Percentiles rank a stretch among this genome's conserved stretches.
Conservation (phyloP, 2,113 vertebrate species). For the Epinephelus lanceolatus region DNA sequence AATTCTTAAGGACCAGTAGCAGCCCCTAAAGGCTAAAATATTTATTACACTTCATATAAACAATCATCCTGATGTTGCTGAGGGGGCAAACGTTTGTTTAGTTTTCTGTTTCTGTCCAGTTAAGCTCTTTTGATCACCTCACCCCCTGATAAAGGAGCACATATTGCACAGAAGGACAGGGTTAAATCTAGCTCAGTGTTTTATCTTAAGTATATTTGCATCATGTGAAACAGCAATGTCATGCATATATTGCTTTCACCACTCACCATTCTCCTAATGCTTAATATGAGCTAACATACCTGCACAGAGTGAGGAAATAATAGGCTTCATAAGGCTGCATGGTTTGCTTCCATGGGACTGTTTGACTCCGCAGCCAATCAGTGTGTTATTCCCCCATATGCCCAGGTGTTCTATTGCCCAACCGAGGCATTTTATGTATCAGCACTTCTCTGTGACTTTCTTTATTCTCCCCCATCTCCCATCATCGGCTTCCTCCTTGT, state of each 20-base stretch:
- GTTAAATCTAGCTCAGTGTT: neutral
- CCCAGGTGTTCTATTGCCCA: constrained; percentile 48
- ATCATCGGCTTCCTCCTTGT: constrained; percentile 38
- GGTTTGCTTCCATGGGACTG: constrained; percentile 46
- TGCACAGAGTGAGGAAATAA: constrained; percentile 13
- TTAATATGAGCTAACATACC: constrained; percentile 8
- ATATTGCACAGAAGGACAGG: neutral
- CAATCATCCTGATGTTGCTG: neutral
- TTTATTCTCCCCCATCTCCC: neutral
- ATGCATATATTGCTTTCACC: neutral
- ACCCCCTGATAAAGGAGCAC: neutral
- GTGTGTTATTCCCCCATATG: constrained; percentile 17
- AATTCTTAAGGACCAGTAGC: neutral
- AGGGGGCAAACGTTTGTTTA: neutral
- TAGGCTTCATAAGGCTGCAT: constrained; percentile 18
- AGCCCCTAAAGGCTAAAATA: neutral
- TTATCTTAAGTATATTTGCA: neutral
- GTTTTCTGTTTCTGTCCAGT: neutral
- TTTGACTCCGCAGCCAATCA: constrained; percentile 48
- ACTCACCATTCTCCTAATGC: neutral
- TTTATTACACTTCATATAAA: constrained; percentile 2
- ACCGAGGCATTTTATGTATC: constrained; percentile 45
- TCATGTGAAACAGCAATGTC: neutral
- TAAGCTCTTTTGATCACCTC: neutral
- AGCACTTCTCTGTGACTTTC: constrained; percentile 43